phyloP scores from a whole-genome alignment of 2,888 invertebrate genomes.

The Sinohyriopsis cumingii region DNA sequence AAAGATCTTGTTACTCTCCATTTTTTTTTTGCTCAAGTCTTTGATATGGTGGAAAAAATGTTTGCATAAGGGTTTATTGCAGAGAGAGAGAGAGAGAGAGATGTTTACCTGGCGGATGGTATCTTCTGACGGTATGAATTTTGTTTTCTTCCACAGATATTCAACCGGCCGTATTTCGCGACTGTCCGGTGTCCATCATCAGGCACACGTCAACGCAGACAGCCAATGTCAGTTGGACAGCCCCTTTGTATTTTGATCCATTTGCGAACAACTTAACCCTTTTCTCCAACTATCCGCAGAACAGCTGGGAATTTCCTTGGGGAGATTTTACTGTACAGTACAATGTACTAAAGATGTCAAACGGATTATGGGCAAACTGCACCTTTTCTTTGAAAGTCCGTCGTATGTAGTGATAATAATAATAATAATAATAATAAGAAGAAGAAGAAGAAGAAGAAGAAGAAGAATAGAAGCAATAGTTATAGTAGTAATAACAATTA shows the following conservation, averaged over 20 bases:
- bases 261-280: slow-evolving; percentile 2
- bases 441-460: too few species aligned
- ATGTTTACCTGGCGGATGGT: too few species aligned
- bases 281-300: slow-evolving; percentile 4
- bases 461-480: too few species aligned
- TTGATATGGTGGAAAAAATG: not conserved
- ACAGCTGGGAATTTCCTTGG: slow-evolving; percentile 11
- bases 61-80: too few species aligned
- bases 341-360: slow-evolving; percentile 2
- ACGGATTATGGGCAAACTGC: slow-evolving; percentile 9
- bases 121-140: too few species aligned
- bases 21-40: too few species aligned
- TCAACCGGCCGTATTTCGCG: slow-evolving; percentile 7
- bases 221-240: slow-evolving; percentile 2
- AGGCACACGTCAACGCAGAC: not conserved
- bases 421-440: too few species aligned
- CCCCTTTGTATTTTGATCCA: slow-evolving; percentile 9
- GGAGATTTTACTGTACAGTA: slow-evolving; percentile 16
- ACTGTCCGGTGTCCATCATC: slow-evolving; percentile 1
- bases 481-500: too few species aligned
- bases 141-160: slow-evolving; percentile 5
- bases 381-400: slow-evolving; percentile 2
- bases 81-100: too few species aligned
- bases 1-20: too few species aligned
- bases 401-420: slow-evolving; percentile 3